Percentiles rank a stretch among this genome's conserved stretches.
phyloP scores from a whole-genome alignment of 2,113 vertebrate genomes.

The Callorhinus ursinus region DNA sequence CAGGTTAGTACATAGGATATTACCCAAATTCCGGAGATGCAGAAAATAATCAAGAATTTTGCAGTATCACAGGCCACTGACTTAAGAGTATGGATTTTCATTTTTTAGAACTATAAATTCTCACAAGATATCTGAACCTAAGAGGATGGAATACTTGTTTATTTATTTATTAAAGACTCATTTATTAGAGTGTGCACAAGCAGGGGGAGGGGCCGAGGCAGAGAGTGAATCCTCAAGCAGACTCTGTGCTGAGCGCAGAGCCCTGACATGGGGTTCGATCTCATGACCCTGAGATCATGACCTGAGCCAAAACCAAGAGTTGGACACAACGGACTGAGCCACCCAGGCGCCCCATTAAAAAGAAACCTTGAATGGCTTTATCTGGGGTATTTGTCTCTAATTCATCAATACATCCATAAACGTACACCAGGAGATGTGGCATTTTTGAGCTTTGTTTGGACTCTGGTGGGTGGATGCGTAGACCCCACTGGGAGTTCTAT shows the following conservation, averaged over 20 bases:
- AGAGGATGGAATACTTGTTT: not conserved
- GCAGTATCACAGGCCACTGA: not conserved
- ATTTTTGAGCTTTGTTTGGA: not conserved
- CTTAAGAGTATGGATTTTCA: not conserved
- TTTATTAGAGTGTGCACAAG: not conserved
- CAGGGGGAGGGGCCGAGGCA: not conserved
- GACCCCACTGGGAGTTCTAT: not conserved
- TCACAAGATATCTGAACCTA: not conserved
- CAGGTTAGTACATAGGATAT: not conserved
- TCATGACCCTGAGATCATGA: not conserved
- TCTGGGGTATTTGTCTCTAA: not conserved
- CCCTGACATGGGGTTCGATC: not conserved
- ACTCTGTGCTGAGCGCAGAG: not conserved
- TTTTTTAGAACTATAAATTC: slow-evolving; percentile 24
- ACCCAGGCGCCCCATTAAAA: not conserved
- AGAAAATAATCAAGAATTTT: slow-evolving; percentile 31
- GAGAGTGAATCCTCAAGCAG: not conserved
- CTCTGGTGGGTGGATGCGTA: not conserved
- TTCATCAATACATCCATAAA: not conserved
- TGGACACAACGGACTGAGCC: not conserved
- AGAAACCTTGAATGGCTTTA: not conserved
- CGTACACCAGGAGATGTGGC: not conserved
- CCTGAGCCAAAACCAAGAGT: not conserved
- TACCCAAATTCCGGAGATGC: not conserved
- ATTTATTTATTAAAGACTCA: not conserved